Base-by-base conservation (phyloP, 1,140 invertebrate genomes). In the Druon quercuslanigerum region DNA sequence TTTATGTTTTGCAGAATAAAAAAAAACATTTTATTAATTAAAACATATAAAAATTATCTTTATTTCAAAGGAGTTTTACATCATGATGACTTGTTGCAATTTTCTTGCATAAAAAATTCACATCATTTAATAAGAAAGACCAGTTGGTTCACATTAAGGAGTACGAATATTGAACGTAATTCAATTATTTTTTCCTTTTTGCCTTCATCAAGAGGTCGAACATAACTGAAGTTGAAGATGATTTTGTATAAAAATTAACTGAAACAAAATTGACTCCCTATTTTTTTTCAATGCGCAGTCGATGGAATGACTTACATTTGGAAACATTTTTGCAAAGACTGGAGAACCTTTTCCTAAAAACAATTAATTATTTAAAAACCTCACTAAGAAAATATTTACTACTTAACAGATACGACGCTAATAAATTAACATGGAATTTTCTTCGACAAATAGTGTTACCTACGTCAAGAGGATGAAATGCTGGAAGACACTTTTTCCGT, bases 11-110 rank as follows among this genome's bases (percentile, higher is more conserved):
- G 5, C 25, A 33, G 25, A 5, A 2, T 33, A 33, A 33, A 3
- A 5, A 33, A 33, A 3, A 33, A 33, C 0, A 33, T 33, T 33
- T 3, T 3, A 46, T 11, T 9, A 46, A 9, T 11, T 1, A 46
- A 9, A 46, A 46, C 4, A 46, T 46, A 9, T 46, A 9, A 46
- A 46, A 46, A 46, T 46, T 46, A 46, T 71, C 17, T 40, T 66
- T 76, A 71, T 74, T 20, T 76, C 82, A 84, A 9, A 94, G 93
- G 93, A 19, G 92, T 93, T 7, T 92, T 92, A 4, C 93, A 95
- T 86, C 92, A 93, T 70, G 94, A 95, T 80, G 94, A 94, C 80
- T 84, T 94, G 8, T 89, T 93, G 78, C 94, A 94, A 87, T 77
- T 94, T 14, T 94, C 93, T 82, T 89, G 90, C 77, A 90, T 92